phyloP scores from a whole-genome alignment of 2,888 invertebrate species.

The Xylocampa areola region DNA sequence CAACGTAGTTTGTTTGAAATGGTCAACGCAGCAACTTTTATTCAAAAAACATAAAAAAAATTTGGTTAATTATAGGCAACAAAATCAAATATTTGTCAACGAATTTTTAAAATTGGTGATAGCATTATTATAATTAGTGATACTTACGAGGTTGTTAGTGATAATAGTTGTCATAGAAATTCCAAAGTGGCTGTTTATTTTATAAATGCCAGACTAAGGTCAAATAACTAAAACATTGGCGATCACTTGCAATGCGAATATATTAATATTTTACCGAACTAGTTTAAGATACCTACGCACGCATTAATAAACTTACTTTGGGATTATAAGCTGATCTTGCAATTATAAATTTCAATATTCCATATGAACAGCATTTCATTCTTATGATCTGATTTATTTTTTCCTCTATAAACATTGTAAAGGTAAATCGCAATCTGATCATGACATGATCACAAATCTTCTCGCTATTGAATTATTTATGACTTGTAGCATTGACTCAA shows the following conservation, averaged over 20 bases:
- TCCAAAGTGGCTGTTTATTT: conserved; percentile 58
- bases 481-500: too few species aligned
- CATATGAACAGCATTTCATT: background rate
- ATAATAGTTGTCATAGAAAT: conserved; percentile 53
- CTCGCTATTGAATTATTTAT: too few species aligned
- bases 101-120: conserved; percentile 8
- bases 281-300: conserved; percentile 49
- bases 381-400: too few species aligned
- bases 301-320: conserved; percentile 39
- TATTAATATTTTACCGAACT: conserved; percentile 62
- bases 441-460: too few species aligned
- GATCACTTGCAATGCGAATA: conserved; percentile 62
- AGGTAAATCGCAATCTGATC: too few species aligned
- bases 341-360: background rate
- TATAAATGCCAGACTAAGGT: conserved; percentile 60
- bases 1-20: too few species aligned
- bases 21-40: too few species aligned
- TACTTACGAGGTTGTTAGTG: conserved; percentile 11
- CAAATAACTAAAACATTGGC: conserved; percentile 63
- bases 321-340: conserved; percentile 22
- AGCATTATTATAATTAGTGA: background rate
- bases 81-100: background rate
- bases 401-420: too few species aligned
- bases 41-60: too few species aligned
- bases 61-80: background rate